Evolutionary conservation across 1,140 invertebrate genomes (phyloP), one percentile per base, ranked within the genome.

Genomic region (Phocides pigmalion): DNA sequence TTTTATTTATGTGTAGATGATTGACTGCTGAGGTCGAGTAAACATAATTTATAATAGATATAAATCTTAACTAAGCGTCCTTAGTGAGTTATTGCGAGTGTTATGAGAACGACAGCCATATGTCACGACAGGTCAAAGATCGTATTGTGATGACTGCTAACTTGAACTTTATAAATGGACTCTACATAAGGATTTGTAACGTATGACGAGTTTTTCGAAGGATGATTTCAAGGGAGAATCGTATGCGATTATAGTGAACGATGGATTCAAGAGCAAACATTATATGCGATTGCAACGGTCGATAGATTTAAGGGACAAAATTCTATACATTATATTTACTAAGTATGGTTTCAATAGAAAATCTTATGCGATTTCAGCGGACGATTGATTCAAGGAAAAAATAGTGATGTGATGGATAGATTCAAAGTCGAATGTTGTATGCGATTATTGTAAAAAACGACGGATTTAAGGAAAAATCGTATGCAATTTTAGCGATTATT

Each of bases 41-140:
- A 51, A 51, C 49, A 49, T 22, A 35, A 37, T 51, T 51, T 51
- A 35, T 51, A 35, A 35, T 12, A 17, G 49, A 28, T 28, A 49
- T 49, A 15, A 28, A 49, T 49, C 46, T 49, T 6, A 17, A 17
- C 16, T 51, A 17, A 37, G 17, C 49, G 49, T 51, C 49, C 49
- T 51, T 51, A 51, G 28, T 32, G 49, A 51, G 28, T 17, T 51
- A 49, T 49, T 49, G 46, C 6, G 46, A 25, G 16, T 49, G 6
- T 49, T 49, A 49, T 28, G 46, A 49, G 46, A 5, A 28, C 46
- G 12, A 25, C 25, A n/a, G 12, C 49, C 49, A 51, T 51, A 35
- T 5, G 44, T 8, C 9, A 22, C 2, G 17, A 22, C 44, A 47
- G 25, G 20, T 47, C 44, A 47, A n/a, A 22, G 20, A 47, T 47